Evolutionary conservation across 2,888 invertebrate species (phyloP), one percentile per base, ranked within the genome.

Genomic region (Drosophila nigritarsus): DNA sequence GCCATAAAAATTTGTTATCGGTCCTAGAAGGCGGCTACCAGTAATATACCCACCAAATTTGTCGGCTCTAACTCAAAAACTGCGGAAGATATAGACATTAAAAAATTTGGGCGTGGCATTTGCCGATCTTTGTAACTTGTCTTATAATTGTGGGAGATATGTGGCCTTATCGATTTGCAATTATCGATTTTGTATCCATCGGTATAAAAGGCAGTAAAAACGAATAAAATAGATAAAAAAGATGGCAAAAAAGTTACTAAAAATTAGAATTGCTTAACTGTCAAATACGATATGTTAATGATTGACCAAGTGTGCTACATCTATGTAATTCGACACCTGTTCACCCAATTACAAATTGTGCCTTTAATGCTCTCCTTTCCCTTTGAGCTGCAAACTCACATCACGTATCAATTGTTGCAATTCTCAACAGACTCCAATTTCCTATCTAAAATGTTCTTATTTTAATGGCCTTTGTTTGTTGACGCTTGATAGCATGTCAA

Each of bases 401-500:
- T 24, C 24, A 30, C 42, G 18, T 40, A 29, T 27, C 59, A 29
- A 70, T 24, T 70, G 24, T 20, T 69, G 24, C 36, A 38, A 15
- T 18, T 34, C 24, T 40, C 34, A 49, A 40, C 53, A 34, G 70
- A 24, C 2, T 30, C 49, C 38, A 69, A 55, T 67, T 48, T 68
- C 38, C 38, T 20, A 15, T 29, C 15, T 8, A 32, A 34, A 49
- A 27, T 32, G n/a, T 34, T 42, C 3, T 42, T 40, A 71, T 42
- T 69, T 70, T 45, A 69, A 70, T 75, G 55, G 38, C n/a, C 34
- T 45, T 32, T 53, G 34, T 58, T 58, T 75, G 61, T 42, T 62
- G 50, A 51, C 50, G 80, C 76, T 61, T 64, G 60, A 60, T 30
- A 32, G 40, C 40, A 62, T 62, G 53, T 65, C 71, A 61, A 75